Evolutionary conservation across 1,140 invertebrate genomes (phyloP).

Genomic region (Hyles vespertilio): DNA sequence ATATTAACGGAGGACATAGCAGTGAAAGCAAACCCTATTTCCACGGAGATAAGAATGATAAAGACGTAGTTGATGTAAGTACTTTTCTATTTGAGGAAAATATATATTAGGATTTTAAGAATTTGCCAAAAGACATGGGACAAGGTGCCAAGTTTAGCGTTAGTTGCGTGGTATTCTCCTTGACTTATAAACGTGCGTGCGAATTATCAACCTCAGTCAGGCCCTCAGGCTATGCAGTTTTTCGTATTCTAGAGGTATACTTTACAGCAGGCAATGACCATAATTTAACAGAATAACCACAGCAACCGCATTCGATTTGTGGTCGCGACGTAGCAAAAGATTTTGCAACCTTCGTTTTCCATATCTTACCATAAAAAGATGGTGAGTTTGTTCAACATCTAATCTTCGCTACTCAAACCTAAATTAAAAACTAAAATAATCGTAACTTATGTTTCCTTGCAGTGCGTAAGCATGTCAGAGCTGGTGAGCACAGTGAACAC

Average conservation of each 20-base stretch:
- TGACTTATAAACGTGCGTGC: too few relatives aligned
- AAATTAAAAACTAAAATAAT: not conserved
- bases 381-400: too few relatives aligned
- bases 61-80: conserved; percentile 70
- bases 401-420: not conserved
- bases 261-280: too few relatives aligned
- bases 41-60: conserved; percentile 47
- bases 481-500: conserved; percentile 64
- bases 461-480: conserved; percentile 71
- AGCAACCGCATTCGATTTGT: not conserved
- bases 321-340: not conserved
- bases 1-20: conserved; percentile 60
- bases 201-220: too few relatives aligned
- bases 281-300: too few relatives aligned
- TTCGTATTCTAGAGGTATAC: too few relatives aligned
- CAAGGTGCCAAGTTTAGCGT: too few relatives aligned
- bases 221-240: too few relatives aligned
- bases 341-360: not conserved
- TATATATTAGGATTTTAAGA: not conserved
- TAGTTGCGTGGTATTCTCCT: too few relatives aligned
- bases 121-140: too few relatives aligned
- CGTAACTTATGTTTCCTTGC: conserved; percentile 20
- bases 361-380: too few relatives aligned
- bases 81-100: not conserved
- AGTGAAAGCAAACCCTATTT: conserved; percentile 44